Percentiles rank a stretch among this genome's conserved stretches.
These are phyloP conservation scores for Mystacides longicornis DNA, from an alignment of 2,888 invertebrate species.

Conservation along the genomic window DNA sequence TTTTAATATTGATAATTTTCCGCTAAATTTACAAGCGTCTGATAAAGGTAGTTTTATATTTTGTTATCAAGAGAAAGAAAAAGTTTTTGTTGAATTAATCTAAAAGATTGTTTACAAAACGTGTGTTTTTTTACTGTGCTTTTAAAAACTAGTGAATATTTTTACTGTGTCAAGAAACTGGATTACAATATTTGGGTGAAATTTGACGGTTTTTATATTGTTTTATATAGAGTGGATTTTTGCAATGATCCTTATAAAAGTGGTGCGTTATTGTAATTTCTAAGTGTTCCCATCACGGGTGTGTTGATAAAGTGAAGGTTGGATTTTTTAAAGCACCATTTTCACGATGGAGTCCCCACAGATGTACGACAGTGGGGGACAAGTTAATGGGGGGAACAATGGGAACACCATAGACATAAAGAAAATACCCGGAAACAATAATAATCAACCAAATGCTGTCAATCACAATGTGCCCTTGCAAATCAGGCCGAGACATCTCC, in stretches of 20 bases:
- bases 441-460: constrained; percentile 33
- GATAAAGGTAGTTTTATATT: neutral
- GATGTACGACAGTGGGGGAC: constrained; percentile 70
- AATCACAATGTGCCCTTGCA: constrained; percentile 50
- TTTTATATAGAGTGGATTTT: neutral
- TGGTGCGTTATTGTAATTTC: neutral
- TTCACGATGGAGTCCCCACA: constrained; percentile 70
- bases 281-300: neutral
- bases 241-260: neutral
- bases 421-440: constrained; percentile 30
- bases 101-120: neutral
- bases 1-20: neutral
- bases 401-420: constrained; percentile 54
- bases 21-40: neutral
- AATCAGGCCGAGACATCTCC: constrained; percentile 59
- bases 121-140: neutral
- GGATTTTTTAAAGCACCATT: constrained; percentile 2
- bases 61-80: too few species aligned
- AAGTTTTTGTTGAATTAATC: neutral
- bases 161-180: neutral
- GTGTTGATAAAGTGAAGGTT: neutral
- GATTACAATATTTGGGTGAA: neutral
- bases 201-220: neutral
- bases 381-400: constrained; percentile 48
- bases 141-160: neutral